Evolutionary conservation across 2,113 vertebrate species (phyloP).

Genomic region (Ariopsis seemanni): DNA sequence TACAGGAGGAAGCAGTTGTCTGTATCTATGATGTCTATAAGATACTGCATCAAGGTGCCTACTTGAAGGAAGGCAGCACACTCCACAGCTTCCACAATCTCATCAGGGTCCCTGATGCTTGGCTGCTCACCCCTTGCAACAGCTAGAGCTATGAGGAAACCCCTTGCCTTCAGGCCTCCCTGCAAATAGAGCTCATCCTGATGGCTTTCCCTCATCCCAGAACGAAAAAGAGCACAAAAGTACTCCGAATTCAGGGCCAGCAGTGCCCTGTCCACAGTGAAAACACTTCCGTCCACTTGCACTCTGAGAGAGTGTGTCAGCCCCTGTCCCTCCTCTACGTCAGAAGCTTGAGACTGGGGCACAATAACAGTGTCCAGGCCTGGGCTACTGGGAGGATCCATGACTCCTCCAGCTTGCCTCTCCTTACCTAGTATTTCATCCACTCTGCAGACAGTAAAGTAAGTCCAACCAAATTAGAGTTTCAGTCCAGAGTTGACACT

Average conservation of each 20-base stretch:
- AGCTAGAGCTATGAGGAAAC: slow-evolving; percentile 79
- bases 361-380: slow-evolving; percentile 39
- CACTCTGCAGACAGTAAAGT: slow-evolving; percentile 37
- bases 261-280: slow-evolving; percentile 77
- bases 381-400: slow-evolving; percentile 61
- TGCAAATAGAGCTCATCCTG: slow-evolving; percentile 79
- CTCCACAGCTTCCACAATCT: slow-evolving; percentile 83
- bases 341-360: slow-evolving; percentile 40
- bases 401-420: slow-evolving; percentile 53
- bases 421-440: slow-evolving; percentile 32
- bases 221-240: slow-evolving; percentile 90
- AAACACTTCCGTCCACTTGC: slow-evolving; percentile 80
- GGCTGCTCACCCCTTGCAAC: slow-evolving; percentile 82
- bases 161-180: slow-evolving; percentile 76
- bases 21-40: slow-evolving; percentile 81
- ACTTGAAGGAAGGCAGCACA: slow-evolving; percentile 92
- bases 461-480: not conserved
- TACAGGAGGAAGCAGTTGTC: slow-evolving; percentile 89
- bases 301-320: slow-evolving; percentile 68
- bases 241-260: slow-evolving; percentile 82
- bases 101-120: slow-evolving; percentile 72
- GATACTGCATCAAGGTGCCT: slow-evolving; percentile 72
- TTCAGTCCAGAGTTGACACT: slow-evolving; percentile 50
- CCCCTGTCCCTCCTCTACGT: slow-evolving; percentile 33
- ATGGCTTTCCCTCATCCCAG: slow-evolving; percentile 86